Evolutionary conservation across 2,888 invertebrate species (phyloP), one percentile per base, ranked within the genome.

Genomic region (Drosophila merina): DNA sequence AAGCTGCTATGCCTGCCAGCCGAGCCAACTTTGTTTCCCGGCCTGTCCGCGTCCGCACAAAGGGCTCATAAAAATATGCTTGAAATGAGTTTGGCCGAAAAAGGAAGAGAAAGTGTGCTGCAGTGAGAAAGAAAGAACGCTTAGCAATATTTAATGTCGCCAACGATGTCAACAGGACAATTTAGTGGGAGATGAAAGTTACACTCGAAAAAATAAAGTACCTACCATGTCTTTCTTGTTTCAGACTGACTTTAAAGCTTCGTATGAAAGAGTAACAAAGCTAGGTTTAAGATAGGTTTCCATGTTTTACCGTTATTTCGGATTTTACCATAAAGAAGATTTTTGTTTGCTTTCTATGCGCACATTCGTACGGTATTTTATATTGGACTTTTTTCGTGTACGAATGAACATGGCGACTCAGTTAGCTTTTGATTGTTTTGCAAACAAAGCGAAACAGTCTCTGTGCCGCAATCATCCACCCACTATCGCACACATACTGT

Each of bases 31-130:
- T 44, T 50, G 44, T 63, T 45, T 42, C 44, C 63, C 50, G 33
- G 44, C 47, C 49, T 56, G 71, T 20, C 20, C 20, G 20, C 20
- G 28, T 59, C 58, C 63, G 82, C 75, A 72, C 80, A 72, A 70
- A 74, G 76, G 73, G 68, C 78, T 84, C 88, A 86, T 88, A 84
- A 84, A 84, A 88, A 86, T 88, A 84, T 86, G 83, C 80, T 84
- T 75, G 73, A 77, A 86, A 84, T 83, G 86, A 86, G 80, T 77
- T 81, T 79, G 70, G 56, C 52, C 57, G 44, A 38, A 72, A 75
- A 59, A 58, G 70, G 36, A 44, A 54, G 50, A 57, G 14, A 50
- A 12, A 25, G 45, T 42, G 20, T 25, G 62, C 36, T 48, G 33
- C 33, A 14, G 33, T 20, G 31, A 12, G 58, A 48, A 40, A 54